phyloP scores from a whole-genome alignment of 2,888 invertebrate species.

The Aphidoletes aphidimyza region DNA sequence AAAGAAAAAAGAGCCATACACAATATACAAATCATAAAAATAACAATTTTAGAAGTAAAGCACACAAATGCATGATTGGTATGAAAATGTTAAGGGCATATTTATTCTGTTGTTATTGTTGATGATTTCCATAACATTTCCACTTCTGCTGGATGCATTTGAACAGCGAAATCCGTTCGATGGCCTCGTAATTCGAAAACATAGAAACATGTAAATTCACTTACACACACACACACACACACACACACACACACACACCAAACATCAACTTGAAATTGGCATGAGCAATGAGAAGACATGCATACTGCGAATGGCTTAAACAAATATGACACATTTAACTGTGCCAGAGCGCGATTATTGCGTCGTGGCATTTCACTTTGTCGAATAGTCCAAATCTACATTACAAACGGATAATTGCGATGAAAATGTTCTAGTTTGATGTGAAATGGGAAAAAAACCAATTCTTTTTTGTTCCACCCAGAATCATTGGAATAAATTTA shows the following conservation, averaged over 20 bases:
- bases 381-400: background rate
- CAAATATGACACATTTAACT: constrained; percentile 23
- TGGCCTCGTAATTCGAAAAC: too few species aligned
- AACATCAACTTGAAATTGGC: too few species aligned
- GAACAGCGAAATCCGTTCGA: background rate
- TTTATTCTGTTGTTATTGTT: constrained; percentile 31
- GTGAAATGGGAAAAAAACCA: background rate
- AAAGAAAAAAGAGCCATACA: background rate
- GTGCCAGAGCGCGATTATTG: background rate
- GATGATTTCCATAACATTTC: constrained; percentile 24
- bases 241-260: background rate
- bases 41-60: background rate
- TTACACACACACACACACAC: background rate
- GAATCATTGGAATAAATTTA: constrained; percentile 36
- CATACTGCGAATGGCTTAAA: background rate
- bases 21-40: constrained; percentile 34
- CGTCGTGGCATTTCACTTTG: background rate
- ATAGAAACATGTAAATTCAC: background rate
- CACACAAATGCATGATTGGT: background rate
- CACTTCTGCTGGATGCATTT: background rate
- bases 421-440: background rate
- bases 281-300: background rate
- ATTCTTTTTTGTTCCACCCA: background rate
- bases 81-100: constrained; percentile 32
- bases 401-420: background rate